phyloP scores from a whole-genome alignment of 2,797 vertebrate genomes.

The Otolemur crassicaudatus region DNA sequence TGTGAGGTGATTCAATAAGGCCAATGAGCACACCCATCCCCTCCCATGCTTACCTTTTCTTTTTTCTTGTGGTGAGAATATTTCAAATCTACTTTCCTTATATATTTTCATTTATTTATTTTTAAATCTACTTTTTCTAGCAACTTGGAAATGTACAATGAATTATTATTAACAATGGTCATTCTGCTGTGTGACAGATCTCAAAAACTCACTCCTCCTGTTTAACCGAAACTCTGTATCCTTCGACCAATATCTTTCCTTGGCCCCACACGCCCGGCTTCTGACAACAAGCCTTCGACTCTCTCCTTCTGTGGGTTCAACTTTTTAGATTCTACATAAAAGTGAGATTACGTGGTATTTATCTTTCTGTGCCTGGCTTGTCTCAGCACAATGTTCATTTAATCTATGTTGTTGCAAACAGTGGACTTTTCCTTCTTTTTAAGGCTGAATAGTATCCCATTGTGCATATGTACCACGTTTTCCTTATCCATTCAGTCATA shows the following conservation, averaged over 20 bases:
- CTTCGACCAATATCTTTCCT: neutral
- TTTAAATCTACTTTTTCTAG: neutral
- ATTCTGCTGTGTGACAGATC: neutral
- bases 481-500: neutral
- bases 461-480: neutral
- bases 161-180: neutral
- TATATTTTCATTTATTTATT: too few species aligned
- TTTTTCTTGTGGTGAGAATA: neutral
- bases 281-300: neutral
- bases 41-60: neutral
- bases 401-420: neutral
- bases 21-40: neutral
- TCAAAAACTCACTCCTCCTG: neutral
- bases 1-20: too few species aligned
- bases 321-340: neutral
- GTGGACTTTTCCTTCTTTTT: neutral
- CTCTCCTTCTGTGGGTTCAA: neutral
- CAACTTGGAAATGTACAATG: neutral
- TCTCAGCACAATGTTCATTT: neutral
- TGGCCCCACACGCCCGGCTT: neutral
- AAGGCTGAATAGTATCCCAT: neutral
- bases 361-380: neutral
- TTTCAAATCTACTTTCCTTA: too few species aligned
- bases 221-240: neutral
- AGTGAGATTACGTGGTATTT: neutral